Percentiles rank a stretch among this genome's conserved stretches.
phyloP scores from a whole-genome alignment of 2,888 invertebrate species.

The Galerucella nymphaeae region DNA sequence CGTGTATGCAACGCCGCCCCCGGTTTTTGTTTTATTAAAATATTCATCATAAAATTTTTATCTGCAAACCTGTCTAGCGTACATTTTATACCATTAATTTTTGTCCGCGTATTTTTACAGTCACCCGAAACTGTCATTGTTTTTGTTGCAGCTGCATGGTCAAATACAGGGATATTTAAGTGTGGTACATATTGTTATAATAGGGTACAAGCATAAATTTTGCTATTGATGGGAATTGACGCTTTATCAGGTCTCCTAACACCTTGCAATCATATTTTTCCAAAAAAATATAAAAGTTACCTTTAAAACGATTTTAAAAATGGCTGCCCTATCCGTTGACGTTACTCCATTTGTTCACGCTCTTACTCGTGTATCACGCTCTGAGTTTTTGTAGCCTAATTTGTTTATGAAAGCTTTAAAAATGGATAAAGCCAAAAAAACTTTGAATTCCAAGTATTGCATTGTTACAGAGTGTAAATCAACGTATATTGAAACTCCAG shows the following conservation, averaged over 20 bases:
- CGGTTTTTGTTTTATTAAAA: conserved; percentile 13
- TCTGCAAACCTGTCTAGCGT: conserved; percentile 10
- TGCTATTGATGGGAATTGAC: no score
- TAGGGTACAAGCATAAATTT: no score
- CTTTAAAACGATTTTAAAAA: no score
- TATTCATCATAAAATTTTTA: conserved; percentile 9
- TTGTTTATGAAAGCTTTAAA: no score
- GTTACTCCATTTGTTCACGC: not conserved
- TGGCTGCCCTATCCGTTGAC: no score
- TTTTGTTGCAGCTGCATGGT: conserved; percentile 5
- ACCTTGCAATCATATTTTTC: not conserved
- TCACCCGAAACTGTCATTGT: conserved; percentile 9
- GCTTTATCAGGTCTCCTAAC: no score
- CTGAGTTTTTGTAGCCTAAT: no score
- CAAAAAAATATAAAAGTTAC: not conserved
- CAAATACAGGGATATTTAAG: conserved; percentile 3
- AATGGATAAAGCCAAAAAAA: no score
- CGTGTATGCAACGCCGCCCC: not conserved
- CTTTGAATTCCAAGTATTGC: no score
- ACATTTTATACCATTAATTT: conserved; percentile 6
- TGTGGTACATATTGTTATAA: not conserved
- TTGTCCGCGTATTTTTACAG: conserved; percentile 2
- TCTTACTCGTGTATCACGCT: no score
- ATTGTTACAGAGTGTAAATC: no score
- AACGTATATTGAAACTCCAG: no score